Percentiles rank a stretch among this genome's conserved stretches.
These are phyloP conservation scores for Plagiodera versicolora DNA, from an alignment of 2,888 invertebrate genomes.

Conservation along the genomic window DNA sequence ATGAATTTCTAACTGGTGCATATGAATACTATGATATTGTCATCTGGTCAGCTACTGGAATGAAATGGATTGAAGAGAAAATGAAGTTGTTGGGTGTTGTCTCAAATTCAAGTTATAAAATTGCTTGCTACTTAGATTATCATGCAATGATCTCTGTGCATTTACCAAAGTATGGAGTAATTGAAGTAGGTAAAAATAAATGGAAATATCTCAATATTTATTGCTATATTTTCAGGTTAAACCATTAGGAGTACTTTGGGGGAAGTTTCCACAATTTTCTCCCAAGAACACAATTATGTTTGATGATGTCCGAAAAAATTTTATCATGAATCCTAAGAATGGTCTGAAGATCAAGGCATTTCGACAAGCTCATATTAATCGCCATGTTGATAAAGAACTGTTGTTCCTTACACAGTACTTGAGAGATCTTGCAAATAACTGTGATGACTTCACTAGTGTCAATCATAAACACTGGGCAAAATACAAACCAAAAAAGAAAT, in stretches of 20 bases:
- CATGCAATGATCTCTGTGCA: slow-evolving; percentile 95
- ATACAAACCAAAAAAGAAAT: slow-evolving; percentile 60
- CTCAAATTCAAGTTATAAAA: slow-evolving; percentile 81
- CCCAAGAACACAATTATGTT: slow-evolving; percentile 97
- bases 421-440: slow-evolving; percentile 75
- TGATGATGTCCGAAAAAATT: slow-evolving; percentile 93
- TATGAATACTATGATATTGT: slow-evolving; percentile 94
- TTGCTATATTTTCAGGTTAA: too few relatives aligned
- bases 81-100: slow-evolving; percentile 91
- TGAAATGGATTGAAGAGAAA: slow-evolving; percentile 98
- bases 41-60: slow-evolving; percentile 97
- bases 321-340: slow-evolving; percentile 95
- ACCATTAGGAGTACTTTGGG: slow-evolving; percentile 96
- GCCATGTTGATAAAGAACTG: slow-evolving; percentile 81
- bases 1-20: slow-evolving; percentile 87
- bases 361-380: slow-evolving; percentile 85
- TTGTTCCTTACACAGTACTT: slow-evolving; percentile 80
- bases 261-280: slow-evolving; percentile 85
- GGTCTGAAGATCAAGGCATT: slow-evolving; percentile 91
- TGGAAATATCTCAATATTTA: too few relatives aligned
- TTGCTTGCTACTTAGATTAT: slow-evolving; percentile 89
- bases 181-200: slow-evolving; percentile 75
- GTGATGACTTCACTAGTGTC: slow-evolving; percentile 79
- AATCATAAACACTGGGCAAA: slow-evolving; percentile 94
- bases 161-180: slow-evolving; percentile 85